phyloP scores from a whole-genome alignment of 1,140 invertebrate species.

The Drosophila grimshawi region DNA sequence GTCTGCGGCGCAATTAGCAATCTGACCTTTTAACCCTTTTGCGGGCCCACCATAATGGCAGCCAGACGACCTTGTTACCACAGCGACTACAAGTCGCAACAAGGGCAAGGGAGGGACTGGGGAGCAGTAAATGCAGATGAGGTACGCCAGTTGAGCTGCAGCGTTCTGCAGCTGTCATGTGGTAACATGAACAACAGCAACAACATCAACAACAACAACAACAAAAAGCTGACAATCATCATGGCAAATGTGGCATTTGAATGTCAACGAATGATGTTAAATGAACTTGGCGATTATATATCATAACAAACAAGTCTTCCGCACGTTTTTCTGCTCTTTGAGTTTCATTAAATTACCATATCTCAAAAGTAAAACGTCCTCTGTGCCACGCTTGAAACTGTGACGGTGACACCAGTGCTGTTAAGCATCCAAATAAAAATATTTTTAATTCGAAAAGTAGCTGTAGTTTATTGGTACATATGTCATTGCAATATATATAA shows the following conservation, averaged over 20 bases:
- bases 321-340: too few species aligned
- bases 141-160: not conserved
- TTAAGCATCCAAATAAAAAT: too few species aligned
- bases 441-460: too few species aligned
- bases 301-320: too few species aligned
- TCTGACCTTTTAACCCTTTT: constrained; percentile 79
- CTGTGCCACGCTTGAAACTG: too few species aligned
- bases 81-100: constrained; percentile 56
- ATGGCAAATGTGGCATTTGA: constrained; percentile 19
- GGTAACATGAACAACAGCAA: not conserved
- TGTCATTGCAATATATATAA: too few species aligned
- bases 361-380: too few species aligned
- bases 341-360: too few species aligned
- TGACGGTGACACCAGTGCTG: too few species aligned
- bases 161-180: constrained; percentile 5
- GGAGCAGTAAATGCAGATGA: not conserved
- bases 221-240: not conserved
- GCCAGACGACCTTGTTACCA: constrained; percentile 76
- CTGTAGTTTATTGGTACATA: too few species aligned
- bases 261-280: constrained; percentile 24
- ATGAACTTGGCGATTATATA: constrained; percentile 7
- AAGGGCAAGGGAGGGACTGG: not conserved
- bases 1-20: constrained; percentile 66
- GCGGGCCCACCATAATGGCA: constrained; percentile 46
- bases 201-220: not conserved